phyloP scores from a whole-genome alignment of 1,140 invertebrate species.

The Cydia pomonella region DNA sequence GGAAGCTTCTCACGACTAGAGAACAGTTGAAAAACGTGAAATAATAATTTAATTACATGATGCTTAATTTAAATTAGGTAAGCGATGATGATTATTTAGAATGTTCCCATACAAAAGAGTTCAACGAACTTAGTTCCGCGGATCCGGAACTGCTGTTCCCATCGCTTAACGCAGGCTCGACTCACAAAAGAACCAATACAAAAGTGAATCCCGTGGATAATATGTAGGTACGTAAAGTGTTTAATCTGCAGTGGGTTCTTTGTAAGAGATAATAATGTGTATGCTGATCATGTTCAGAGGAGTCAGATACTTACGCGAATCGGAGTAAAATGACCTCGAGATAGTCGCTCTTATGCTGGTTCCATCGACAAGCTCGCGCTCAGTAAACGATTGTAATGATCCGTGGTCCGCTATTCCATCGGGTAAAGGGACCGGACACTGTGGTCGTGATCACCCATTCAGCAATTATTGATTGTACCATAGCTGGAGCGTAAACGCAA shows the following conservation, averaged over 20 bases:
- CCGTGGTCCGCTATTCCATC: not conserved
- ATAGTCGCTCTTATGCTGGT: no score
- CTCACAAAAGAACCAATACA: not conserved
- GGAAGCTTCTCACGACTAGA: not conserved
- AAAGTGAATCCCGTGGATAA: no score
- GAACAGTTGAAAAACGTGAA: not conserved
- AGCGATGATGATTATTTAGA: slow-evolving; percentile 15
- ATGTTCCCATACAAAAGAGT: slow-evolving; percentile 59
- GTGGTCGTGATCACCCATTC: not conserved
- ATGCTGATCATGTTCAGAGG: no score
- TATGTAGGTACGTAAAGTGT: no score
- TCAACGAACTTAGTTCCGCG: slow-evolving; percentile 50
- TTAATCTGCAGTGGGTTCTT: no score
- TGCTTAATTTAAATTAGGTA: slow-evolving; percentile 15
- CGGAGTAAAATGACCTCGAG: no score
- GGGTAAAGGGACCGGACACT: slow-evolving; percentile 1
- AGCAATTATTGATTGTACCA: not conserved
- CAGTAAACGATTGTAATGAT: not conserved
- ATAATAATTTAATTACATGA: slow-evolving; percentile 12
- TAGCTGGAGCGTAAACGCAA: not conserved
- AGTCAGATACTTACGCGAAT: no score
- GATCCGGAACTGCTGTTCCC: slow-evolving; percentile 23
- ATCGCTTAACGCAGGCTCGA: not conserved
- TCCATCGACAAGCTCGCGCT: not conserved
- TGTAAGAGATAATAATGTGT: no score